Percentiles rank a stretch among this genome's conserved stretches.
Evolutionary conservation across 2,113 vertebrate species (phyloP).

Genomic region (Aptenodytes forsteri): DNA sequence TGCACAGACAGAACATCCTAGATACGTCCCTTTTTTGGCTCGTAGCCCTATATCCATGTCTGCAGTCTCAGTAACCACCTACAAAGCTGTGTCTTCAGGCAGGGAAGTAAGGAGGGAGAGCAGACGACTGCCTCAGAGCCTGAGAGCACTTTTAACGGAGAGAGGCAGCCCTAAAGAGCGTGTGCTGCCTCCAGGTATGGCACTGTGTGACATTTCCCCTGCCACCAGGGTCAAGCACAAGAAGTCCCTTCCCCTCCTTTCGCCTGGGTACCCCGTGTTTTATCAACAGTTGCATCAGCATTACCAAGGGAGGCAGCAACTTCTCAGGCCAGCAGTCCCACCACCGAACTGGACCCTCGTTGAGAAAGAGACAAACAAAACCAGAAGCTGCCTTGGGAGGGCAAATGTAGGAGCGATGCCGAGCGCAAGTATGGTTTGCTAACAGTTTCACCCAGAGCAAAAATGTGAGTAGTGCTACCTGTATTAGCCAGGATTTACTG

Average conservation of each 20-base stretch:
- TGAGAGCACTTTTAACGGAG: neutral
- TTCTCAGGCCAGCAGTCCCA: neutral
- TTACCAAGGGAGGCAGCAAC: neutral
- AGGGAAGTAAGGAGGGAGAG: neutral
- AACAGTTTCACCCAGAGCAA: neutral
- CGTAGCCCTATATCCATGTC: fast-evolving
- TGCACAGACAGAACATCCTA: neutral
- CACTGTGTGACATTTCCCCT: no score
- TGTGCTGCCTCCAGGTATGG: neutral
- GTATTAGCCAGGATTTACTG: neutral
- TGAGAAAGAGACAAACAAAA: neutral
- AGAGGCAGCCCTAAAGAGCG: neutral
- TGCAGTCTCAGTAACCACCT: neutral
- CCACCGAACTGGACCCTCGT: neutral
- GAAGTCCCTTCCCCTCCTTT: neutral
- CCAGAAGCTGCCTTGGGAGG: neutral
- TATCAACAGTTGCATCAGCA: neutral
- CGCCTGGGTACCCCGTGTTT: neutral
- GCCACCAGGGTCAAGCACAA: neutral
- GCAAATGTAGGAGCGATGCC: neutral
- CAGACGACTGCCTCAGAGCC: neutral
- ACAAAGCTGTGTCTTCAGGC: neutral
- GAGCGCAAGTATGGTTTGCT: neutral
- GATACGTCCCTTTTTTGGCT: neutral
- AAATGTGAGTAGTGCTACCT: neutral